phyloP scores from a whole-genome alignment of 2,113 vertebrate genomes.

The Gasterosteus nipponicus region DNA sequence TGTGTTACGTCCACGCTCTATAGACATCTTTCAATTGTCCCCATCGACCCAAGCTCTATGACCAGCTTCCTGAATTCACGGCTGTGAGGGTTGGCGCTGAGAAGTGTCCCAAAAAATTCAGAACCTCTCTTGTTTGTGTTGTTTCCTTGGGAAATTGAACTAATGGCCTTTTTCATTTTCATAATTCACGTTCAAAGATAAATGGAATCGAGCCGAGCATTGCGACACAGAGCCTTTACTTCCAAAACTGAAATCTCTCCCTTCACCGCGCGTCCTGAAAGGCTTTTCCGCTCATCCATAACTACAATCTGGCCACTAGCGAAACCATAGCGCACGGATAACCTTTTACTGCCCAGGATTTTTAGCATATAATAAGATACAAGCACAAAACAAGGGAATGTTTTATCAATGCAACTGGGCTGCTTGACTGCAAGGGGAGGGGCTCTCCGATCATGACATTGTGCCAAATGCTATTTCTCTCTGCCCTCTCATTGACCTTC shows the following conservation, averaged over 20 bases:
- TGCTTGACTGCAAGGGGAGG: conserved; percentile 68
- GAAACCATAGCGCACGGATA: conserved; percentile 51
- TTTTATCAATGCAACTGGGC: conserved; percentile 79
- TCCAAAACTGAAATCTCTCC: conserved; percentile 53
- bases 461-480: conserved; percentile 73
- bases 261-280: conserved; percentile 58
- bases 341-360: conserved; percentile 74
- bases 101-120: conserved; percentile 51
- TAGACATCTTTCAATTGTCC: conserved; percentile 70
- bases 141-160: conserved; percentile 31
- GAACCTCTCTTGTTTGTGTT: conserved; percentile 26
- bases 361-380: conserved; percentile 72
- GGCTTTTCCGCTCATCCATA: conserved; percentile 56
- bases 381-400: conserved; percentile 79
- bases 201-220: conserved; percentile 42
- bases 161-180: conserved; percentile 44
- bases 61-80: conserved; percentile 64
- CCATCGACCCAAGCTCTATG: conserved; percentile 75
- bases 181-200: conserved; percentile 44
- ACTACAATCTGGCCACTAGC: conserved; percentile 67
- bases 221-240: conserved; percentile 51
- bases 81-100: conserved; percentile 72
- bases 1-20: conserved; percentile 52
- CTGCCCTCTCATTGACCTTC: conserved; percentile 70
- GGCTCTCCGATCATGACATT: conserved; percentile 68